Percentiles rank a stretch among this genome's conserved stretches.
These are phyloP conservation scores for Syrista parreyssii DNA, from an alignment of 2,888 invertebrate species.

Conservation along the genomic window DNA sequence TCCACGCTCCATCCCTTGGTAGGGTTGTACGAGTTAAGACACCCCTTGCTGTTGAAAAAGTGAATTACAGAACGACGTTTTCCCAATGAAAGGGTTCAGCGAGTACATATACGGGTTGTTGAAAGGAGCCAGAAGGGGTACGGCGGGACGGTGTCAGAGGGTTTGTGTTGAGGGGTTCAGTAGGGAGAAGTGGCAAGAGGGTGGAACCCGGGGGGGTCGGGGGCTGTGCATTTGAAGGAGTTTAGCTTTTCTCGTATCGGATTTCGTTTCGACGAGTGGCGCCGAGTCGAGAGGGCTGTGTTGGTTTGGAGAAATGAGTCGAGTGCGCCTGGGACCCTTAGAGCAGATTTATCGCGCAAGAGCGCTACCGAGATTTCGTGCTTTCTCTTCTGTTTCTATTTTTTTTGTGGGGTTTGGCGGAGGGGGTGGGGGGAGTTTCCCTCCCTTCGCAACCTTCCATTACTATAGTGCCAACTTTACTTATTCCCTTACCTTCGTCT, in stretches of 20 bases:
- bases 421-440: neutral
- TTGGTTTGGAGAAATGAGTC: slow-evolving; percentile 56
- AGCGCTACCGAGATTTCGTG: neutral
- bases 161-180: slow-evolving; percentile 18
- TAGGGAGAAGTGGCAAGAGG: neutral
- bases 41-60: slow-evolving; percentile 22
- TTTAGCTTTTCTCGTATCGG: slow-evolving; percentile 61
- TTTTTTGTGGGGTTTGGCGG: neutral
- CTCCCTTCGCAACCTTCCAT: neutral
- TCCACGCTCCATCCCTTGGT: neutral
- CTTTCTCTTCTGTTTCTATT: neutral
- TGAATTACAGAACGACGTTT: slow-evolving; percentile 52
- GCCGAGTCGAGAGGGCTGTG: slow-evolving; percentile 55
- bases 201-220: slow-evolving; percentile 24
- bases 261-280: slow-evolving; percentile 59
- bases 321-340: slow-evolving; percentile 39
- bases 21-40: neutral
- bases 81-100: slow-evolving; percentile 44
- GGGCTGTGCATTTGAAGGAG: slow-evolving; percentile 58
- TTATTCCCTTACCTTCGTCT: neutral
- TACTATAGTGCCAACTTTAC: neutral
- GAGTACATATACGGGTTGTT: slow-evolving; percentile 24
- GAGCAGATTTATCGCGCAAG: slow-evolving; percentile 35
- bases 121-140: slow-evolving; percentile 14
- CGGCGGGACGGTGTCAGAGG: slow-evolving; percentile 13